Conservation (phyloP, 2,888 invertebrate species). For the Drosophila parthenogenetica region DNA sequence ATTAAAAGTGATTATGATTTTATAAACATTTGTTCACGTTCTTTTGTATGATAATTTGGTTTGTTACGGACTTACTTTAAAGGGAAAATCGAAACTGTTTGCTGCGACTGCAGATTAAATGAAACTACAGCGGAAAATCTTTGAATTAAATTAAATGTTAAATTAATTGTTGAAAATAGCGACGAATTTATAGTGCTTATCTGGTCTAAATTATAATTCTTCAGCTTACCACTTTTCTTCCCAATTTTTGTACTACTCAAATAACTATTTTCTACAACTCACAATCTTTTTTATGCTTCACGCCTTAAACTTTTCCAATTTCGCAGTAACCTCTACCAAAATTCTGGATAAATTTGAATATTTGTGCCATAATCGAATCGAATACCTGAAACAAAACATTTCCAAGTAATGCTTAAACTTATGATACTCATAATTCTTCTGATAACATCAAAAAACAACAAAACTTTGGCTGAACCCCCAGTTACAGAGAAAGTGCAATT, state of each 20-base stretch:
- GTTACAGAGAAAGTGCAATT: constrained; percentile 31
- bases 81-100: not conserved
- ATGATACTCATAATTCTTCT: constrained; percentile 3
- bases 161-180: not conserved
- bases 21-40: constrained; percentile 21
- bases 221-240: not conserved
- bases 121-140: not conserved
- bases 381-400: constrained; percentile 52
- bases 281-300: not conserved
- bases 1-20: constrained; percentile 74
- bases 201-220: not conserved
- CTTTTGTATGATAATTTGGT: constrained; percentile 13
- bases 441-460: not conserved
- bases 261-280: not conserved
- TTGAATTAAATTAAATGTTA: too few species aligned
- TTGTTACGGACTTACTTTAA: not conserved
- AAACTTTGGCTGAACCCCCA: not conserved
- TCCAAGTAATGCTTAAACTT: constrained; percentile 16
- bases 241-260: too few species aligned
- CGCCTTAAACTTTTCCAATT: constrained; percentile 2
- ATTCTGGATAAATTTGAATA: constrained; percentile 17
- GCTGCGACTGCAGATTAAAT: not conserved
- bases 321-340: constrained; percentile 8
- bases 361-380: constrained; percentile 55
- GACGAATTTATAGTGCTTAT: not conserved